Conservation (phyloP, 1,140 invertebrate species). For the Stenopsyche tienmushanensis region DNA sequence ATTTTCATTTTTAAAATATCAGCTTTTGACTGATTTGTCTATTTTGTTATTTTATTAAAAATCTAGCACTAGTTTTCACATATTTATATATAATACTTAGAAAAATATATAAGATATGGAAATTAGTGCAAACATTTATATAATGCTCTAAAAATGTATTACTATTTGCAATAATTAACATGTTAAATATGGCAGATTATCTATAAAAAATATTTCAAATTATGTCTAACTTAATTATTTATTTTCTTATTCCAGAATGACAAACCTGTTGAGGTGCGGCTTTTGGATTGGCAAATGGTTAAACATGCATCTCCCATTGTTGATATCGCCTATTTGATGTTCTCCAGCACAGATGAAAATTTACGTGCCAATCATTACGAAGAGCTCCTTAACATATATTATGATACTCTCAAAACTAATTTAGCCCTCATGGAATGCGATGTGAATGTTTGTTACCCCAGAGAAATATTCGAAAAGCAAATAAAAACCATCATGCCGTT, state of each 20-base stretch:
- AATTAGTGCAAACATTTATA: no score
- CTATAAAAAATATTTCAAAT: no score
- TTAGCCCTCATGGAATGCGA: constrained; percentile 25
- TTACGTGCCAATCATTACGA: constrained; percentile 50
- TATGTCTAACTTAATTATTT: no score
- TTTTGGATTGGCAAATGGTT: constrained; percentile 57
- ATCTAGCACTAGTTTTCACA: no score
- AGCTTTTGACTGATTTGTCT: no score
- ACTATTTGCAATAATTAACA: no score
- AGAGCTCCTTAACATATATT: constrained; percentile 52
- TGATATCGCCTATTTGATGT: constrained; percentile 59
- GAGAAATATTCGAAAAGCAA: constrained; percentile 29
- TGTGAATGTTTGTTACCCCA: constrained; percentile 23
- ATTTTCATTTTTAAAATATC: no score
- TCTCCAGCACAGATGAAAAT: constrained; percentile 52
- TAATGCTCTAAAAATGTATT: no score
- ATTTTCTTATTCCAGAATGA: constrained; percentile 47
- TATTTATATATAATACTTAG: no score
- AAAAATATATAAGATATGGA: no score
- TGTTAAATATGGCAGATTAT: no score
- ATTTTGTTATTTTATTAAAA: no score
- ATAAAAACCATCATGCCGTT: constrained; percentile 17
- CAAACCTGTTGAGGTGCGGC: constrained; percentile 45
- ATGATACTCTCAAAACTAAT: constrained; percentile 45
- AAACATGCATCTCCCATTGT: constrained; percentile 52